phyloP scores from a whole-genome alignment of 2,888 invertebrate genomes.

The Folsomia manolachei region DNA sequence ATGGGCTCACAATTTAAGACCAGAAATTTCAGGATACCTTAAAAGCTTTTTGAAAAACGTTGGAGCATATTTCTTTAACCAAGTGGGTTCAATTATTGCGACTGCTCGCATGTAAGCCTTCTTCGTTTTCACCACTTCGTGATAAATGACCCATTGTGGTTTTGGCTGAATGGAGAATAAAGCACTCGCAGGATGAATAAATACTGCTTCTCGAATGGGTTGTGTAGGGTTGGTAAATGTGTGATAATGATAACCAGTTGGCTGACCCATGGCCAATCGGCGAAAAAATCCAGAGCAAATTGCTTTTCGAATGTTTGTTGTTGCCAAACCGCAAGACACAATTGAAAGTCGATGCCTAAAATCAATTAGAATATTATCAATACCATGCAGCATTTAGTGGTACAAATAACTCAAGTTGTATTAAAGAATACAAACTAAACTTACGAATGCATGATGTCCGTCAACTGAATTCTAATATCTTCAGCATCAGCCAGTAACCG shows the following conservation, averaged over 20 bases:
- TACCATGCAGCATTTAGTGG: background rate
- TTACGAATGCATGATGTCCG: conserved; percentile 87
- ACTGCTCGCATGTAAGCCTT: conserved; percentile 11
- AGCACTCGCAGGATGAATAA: background rate
- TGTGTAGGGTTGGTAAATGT: background rate
- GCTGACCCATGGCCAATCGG: conserved; percentile 54
- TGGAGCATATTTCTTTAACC: background rate
- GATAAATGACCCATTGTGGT: conserved; percentile 10
- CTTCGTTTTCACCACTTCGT: conserved; percentile 17
- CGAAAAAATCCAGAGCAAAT: conserved; percentile 98
- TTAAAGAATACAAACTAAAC: background rate
- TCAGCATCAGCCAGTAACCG: conserved; percentile 93
- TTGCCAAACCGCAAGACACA: conserved; percentile 92
- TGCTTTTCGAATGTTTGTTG: conserved; percentile 93
- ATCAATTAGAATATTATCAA: too few species aligned
- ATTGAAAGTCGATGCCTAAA: conserved; percentile 86
- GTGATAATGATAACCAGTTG: background rate
- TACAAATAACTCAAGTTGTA: background rate
- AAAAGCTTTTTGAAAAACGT: background rate
- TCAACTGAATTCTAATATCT: conserved; percentile 93
- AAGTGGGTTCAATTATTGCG: background rate
- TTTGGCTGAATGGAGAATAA: background rate
- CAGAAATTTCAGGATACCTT: background rate
- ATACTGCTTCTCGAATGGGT: background rate
- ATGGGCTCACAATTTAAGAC: too few species aligned